Evolutionary conservation across 2,888 invertebrate species (phyloP), one percentile per base, ranked within the genome.

Genomic region (Chrysina gloriosa): DNA sequence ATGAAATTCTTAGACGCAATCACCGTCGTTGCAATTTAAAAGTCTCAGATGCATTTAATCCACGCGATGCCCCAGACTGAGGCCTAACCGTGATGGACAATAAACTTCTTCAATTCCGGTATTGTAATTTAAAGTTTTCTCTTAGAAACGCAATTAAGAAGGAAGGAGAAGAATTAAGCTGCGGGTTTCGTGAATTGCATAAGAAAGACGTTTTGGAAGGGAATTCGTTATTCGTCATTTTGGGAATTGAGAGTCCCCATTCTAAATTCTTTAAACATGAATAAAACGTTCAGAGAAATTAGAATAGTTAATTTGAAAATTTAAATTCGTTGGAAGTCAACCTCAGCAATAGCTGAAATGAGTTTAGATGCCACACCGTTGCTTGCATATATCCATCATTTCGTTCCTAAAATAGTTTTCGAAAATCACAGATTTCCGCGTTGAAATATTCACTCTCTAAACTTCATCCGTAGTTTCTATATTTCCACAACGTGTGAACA

Each of bases 1-100:
- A 76, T 77, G 78, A 75, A 77, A 78, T 77, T 77, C 76, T 75
- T 73, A 67, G 67, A 52, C 67, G 67, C 67, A 67, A 67, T 67
- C 64, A 58, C 61, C 19, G 58, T 34, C 42, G 56, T 67, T 61
- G 61, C 69, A 66, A 64, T 63, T 64, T 68, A 63, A 66, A 69
- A 61, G 61, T 65, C 67, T 66, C 66, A 50, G 67, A 58, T 58
- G 67, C 58, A 63, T 61, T 52, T 61, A 45, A 39, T 67, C 61
- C 31, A 50, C 19, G 19, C 52, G 19, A 31, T 14, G 39, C 11
- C 23, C 58, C 39, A 25, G 9, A n/a, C 39, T 21, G 14, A 31
- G 39, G 39, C 31, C 36, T 25, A 39, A 39, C 39, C 56, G 39
- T 39, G 58, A 58, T 58, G 58, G 58, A 58, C 58, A 58, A 58